A percentile compares a stretch with the other conserved stretches of the same genome.
Evolutionary conservation across 2,113 vertebrate genomes (phyloP).

Genomic region (Pterocles gutturalis): DNA sequence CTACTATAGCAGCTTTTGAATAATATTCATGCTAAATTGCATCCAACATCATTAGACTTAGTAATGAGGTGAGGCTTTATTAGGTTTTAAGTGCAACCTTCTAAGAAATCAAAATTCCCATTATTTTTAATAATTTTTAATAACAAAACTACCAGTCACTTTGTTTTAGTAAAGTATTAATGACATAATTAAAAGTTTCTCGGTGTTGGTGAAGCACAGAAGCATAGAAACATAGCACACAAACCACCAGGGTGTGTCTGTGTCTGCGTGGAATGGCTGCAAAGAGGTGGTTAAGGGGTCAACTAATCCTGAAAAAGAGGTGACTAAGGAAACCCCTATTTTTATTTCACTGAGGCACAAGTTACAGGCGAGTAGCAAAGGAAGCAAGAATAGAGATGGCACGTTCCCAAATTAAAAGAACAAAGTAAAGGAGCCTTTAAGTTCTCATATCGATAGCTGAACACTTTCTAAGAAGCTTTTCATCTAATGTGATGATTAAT

Average conservation of each 20-base stretch:
- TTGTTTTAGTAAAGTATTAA: constrained; percentile 26
- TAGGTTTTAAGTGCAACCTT: constrained; percentile 10
- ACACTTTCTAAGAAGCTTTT: neutral
- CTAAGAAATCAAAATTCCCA: constrained; percentile 13
- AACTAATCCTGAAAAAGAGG: neutral
- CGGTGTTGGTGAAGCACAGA: neutral
- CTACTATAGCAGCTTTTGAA: neutral
- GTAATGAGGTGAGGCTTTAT: constrained; percentile 7
- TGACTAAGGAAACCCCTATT: neutral
- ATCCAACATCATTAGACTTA: neutral
- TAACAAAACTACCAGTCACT: neutral
- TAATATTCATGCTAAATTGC: constrained; percentile 2
- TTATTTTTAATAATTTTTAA: constrained; percentile 56
- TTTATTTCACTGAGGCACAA: neutral
- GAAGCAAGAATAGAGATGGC: neutral
- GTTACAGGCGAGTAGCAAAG: neutral
- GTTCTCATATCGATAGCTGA: neutral
- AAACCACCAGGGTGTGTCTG: neutral
- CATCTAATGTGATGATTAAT: neutral
- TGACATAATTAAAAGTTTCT: neutral
- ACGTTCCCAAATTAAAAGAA: neutral
- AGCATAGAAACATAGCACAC: neutral
- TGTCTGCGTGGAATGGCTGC: neutral
- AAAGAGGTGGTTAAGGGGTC: neutral
- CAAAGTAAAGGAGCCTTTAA: neutral